phyloP scores from a whole-genome alignment of 1,140 invertebrate genomes.

The Drosophila neocordata region DNA sequence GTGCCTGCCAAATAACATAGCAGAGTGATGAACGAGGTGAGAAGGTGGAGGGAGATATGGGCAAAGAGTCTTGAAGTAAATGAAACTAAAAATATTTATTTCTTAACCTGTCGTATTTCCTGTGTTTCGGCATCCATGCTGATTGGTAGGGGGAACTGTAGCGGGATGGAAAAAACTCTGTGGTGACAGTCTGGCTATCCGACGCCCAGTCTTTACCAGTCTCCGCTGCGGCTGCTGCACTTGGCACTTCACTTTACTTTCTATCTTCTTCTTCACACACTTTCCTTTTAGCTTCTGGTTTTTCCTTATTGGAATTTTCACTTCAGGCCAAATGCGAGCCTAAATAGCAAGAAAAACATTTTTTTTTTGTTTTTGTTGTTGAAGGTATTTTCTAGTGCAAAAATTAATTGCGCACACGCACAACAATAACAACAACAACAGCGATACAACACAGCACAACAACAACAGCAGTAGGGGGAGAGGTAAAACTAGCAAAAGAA shows the following conservation, averaged over 20 bases:
- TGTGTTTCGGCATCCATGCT: conserved; percentile 80
- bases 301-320: conserved; percentile 61
- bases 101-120: conserved; percentile 80
- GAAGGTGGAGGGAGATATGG: background rate
- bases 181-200: conserved; percentile 58
- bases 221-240: conserved; percentile 40
- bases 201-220: conserved; percentile 61
- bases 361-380: conserved; percentile 31
- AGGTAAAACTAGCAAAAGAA: conserved; percentile 55
- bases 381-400: conserved; percentile 43
- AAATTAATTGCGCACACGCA: conserved; percentile 76
- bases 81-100: conserved; percentile 39
- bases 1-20: conserved; percentile 23
- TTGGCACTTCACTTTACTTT: conserved; percentile 70
- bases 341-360: conserved; percentile 58
- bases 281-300: conserved; percentile 44
- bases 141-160: conserved; percentile 30
- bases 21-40: background rate
- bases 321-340: conserved; percentile 60
- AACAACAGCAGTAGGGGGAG: conserved; percentile 33
- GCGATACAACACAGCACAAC: conserved; percentile 7
- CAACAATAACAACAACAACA: conserved; percentile 34
- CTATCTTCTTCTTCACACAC: conserved; percentile 50
- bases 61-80: conserved; percentile 17
- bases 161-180: conserved; percentile 44